These are phyloP conservation scores for Eubucco bourcierii DNA, from an alignment of 2,113 vertebrate genomes.

Conservation along the genomic window DNA sequence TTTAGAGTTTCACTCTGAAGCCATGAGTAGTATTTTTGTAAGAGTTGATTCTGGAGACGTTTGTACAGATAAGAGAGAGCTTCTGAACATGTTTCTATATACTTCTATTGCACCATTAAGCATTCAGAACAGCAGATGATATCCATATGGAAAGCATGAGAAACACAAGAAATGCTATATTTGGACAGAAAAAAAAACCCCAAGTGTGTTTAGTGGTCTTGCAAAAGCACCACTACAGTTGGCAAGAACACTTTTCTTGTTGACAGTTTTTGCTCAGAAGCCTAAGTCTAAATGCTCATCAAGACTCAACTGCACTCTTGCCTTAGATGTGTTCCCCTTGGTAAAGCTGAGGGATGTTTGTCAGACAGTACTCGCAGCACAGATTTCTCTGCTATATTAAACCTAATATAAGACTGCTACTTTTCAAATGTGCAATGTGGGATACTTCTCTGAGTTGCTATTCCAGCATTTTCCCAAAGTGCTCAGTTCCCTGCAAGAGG, in stretches of 20 bases:
- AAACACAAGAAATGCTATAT: conserved; percentile 32
- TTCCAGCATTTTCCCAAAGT: not conserved
- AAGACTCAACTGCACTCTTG: conserved; percentile 20
- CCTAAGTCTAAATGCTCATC: conserved; percentile 23
- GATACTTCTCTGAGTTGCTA: not conserved
- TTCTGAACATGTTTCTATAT: not conserved
- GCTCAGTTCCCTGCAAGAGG: not conserved
- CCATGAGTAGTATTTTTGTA: not conserved
- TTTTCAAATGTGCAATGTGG: not conserved
- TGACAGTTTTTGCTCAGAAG: conserved; percentile 46
- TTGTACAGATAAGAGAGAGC: not conserved
- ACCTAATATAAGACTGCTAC: not conserved
- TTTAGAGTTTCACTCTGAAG: not conserved
- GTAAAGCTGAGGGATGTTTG: conserved; percentile 46
- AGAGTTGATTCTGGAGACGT: not conserved
- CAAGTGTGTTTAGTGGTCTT: conserved; percentile 42
- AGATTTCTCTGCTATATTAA: conserved; percentile 56
- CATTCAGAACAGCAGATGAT: conserved; percentile 47
- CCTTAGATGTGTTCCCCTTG: not conserved
- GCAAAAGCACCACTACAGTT: conserved; percentile 24
- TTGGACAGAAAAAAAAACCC: conserved; percentile 15
- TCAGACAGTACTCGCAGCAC: conserved; percentile 42
- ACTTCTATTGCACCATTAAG: not conserved
- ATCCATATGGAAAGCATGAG: conserved; percentile 49
- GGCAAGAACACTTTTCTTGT: conserved; percentile 20